Evolutionary conservation across 2,888 invertebrate genomes (phyloP).

Genomic region (Cacoxenus indagator): DNA sequence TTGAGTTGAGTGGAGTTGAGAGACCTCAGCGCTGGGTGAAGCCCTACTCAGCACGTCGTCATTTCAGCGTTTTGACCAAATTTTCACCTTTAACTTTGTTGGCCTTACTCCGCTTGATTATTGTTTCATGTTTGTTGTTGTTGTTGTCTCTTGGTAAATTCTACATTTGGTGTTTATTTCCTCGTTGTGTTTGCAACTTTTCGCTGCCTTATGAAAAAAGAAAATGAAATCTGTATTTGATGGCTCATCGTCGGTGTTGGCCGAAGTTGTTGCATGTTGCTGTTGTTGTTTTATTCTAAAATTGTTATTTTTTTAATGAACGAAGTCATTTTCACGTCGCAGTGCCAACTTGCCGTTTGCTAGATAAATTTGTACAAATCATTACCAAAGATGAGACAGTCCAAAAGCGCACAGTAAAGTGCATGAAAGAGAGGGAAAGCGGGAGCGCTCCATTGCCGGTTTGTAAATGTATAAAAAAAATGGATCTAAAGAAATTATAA

Average conservation of each 20-base stretch:
- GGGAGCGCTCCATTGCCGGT: constrained; percentile 12
- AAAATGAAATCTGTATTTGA: constrained; percentile 24
- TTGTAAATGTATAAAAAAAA: constrained; percentile 52
- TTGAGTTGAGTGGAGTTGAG: too few relatives aligned
- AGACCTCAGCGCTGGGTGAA: not conserved
- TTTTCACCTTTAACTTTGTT: not conserved
- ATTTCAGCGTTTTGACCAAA: not conserved
- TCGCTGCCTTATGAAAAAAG: not conserved
- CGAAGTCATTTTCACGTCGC: constrained; percentile 30
- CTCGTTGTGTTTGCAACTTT: not conserved
- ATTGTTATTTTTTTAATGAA: constrained; percentile 18
- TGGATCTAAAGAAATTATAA: constrained; percentile 55
- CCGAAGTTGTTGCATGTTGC: constrained; percentile 11
- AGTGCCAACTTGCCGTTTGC: constrained; percentile 27
- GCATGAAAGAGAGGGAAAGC: constrained; percentile 23
- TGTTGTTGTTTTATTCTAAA: constrained; percentile 27
- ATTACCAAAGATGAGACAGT: constrained; percentile 32
- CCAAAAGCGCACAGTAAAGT: not conserved
- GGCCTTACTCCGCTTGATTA: not conserved
- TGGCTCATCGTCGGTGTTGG: not conserved
- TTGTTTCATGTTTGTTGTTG: not conserved
- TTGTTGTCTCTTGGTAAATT: not conserved
- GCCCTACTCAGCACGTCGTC: constrained; percentile 4
- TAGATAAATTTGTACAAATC: constrained; percentile 47
- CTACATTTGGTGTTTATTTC: not conserved